Evolutionary conservation across 2,888 invertebrate genomes (phyloP), one percentile per base, ranked within the genome.

Genomic region (Stenchaetothrips biformis): DNA sequence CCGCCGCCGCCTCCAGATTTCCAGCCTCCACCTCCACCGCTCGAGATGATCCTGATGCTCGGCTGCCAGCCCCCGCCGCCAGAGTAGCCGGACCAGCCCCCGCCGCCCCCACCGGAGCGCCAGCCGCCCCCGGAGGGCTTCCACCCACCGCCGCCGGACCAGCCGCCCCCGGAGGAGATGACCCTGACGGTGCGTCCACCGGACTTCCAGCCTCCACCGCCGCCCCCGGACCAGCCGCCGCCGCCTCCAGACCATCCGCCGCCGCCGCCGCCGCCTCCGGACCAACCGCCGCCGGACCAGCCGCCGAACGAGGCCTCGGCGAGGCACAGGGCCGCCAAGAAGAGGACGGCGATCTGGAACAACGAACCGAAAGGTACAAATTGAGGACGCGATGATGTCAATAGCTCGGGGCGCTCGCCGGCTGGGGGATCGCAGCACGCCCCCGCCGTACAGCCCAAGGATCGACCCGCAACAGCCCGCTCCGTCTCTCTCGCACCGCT

Each of bases 261-360:
- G 67, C 67, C 67, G 25, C 67, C 67, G 21, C 67, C 67, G 21
- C 67, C 67, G 67, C 67, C 67, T 37, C 37, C 37, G 37, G 37
- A 37, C 37, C 37, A 37, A 4, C 37, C 37, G 53, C 53, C 53
- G 8, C 53, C 53, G 53, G 16, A 13, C 8, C 67, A 21, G 67
- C n/a, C 67, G 8, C n/a, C 11, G 67, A 8, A 8, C 21, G 67
- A 21, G 21, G 21, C 25, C 21, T 8, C 67, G 67, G 8, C 67
- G 67, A 74, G 67, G 67, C 21, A 11, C 25, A 74, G 21, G 7
- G 67, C 67, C 67, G 25, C 67, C 67, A 74, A 2, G 21, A 74
- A 11, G 21, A 74, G 67, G 9, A 74, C 67, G 21, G 67, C 67
- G 67, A 74, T 74, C 67, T 74, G 67, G 67, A 74, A 74, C 16